Evolutionary conservation across 2,797 vertebrate genomes (phyloP).

Genomic region (Pygocentrus nattereri): DNA sequence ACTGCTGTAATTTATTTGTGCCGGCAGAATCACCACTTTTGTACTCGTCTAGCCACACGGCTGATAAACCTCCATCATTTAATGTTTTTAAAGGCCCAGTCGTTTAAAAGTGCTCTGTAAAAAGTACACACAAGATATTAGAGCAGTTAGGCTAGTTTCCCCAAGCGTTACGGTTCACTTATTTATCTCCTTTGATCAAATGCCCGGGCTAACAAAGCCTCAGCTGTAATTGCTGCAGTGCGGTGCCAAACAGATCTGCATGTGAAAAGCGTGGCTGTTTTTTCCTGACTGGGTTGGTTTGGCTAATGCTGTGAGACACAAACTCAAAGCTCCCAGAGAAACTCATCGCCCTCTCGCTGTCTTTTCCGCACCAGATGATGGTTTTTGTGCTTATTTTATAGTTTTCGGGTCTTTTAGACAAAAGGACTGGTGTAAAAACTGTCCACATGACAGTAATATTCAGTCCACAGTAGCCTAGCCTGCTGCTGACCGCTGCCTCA

Average conservation of each 20-base stretch:
- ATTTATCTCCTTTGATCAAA: slow-evolving; percentile 27
- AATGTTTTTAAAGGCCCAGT: background rate
- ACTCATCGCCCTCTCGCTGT: background rate
- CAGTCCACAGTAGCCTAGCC: background rate
- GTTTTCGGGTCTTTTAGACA: background rate
- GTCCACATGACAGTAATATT: too few species aligned
- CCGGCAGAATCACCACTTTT: too few species aligned
- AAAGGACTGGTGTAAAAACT: too few species aligned
- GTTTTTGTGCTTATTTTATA: background rate
- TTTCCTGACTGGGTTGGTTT: slow-evolving; percentile 31
- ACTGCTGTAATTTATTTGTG: too few species aligned
- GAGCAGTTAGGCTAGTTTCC: background rate
- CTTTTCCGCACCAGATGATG: background rate
- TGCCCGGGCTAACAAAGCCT: slow-evolving; percentile 15
- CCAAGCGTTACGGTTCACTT: background rate
- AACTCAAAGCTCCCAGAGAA: slow-evolving; percentile 48
- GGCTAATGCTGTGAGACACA: slow-evolving; percentile 49
- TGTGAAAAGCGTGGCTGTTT: slow-evolving; percentile 69
- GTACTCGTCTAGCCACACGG: too few species aligned
- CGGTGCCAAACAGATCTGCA: slow-evolving; percentile 75
- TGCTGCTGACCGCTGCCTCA: too few species aligned
- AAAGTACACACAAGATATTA: background rate
- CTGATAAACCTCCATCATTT: background rate
- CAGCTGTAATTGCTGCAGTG: slow-evolving; percentile 45
- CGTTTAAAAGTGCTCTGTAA: background rate